phyloP scores from a whole-genome alignment of 2,888 invertebrate species.

The Athalia cordata region DNA sequence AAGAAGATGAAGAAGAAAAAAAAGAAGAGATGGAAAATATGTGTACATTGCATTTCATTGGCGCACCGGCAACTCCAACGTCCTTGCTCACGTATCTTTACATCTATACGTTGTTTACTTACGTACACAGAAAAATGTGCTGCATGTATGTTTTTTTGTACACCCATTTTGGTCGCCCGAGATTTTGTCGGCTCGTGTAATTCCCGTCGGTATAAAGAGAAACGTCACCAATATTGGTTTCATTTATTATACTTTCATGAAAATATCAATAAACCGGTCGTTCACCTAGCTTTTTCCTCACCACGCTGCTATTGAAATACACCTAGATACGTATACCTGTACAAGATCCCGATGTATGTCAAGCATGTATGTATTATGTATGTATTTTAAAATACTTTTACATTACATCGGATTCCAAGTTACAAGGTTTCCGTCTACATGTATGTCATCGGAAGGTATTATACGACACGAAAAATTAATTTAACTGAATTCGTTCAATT shows the following conservation, averaged over 20 bases:
- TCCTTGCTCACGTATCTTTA: slow-evolving; percentile 2
- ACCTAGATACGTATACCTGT: no score
- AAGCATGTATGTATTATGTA: no score
- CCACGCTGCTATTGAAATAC: background rate
- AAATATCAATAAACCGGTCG: slow-evolving; percentile 44
- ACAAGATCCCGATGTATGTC: background rate
- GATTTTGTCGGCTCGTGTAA: slow-evolving; percentile 37
- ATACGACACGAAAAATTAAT: no score
- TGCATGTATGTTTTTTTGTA: background rate
- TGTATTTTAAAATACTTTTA: no score
- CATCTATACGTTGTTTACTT: background rate
- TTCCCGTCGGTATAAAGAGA: slow-evolving; percentile 13
- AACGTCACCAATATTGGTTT: slow-evolving; percentile 40
- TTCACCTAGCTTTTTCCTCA: slow-evolving; percentile 24
- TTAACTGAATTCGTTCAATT: no score
- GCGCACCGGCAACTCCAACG: background rate
- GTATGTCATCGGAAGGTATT: no score
- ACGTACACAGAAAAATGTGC: background rate
- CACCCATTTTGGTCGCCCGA: background rate
- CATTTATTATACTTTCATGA: slow-evolving; percentile 37
- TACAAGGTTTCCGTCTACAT: no score
- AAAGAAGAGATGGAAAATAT: background rate
- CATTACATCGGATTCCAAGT: no score
- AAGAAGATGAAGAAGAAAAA: background rate
- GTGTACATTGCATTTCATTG: background rate